Conservation (phyloP, 2,113 vertebrate species). For the Rhinolophus ferrumequinum region DNA sequence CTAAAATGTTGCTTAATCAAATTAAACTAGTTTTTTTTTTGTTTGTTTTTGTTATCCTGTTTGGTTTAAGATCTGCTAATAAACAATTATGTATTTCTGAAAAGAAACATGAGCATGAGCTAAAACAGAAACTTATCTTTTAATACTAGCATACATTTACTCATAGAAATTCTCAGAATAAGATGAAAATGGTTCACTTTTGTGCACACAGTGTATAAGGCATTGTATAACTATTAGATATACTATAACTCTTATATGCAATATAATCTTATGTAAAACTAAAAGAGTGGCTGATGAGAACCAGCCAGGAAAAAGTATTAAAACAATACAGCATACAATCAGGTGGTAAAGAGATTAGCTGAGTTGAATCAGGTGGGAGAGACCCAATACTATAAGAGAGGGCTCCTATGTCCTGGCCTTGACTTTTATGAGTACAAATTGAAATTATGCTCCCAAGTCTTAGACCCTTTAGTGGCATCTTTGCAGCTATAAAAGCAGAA, state of each 20-base stretch:
- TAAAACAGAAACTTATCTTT: conserved; percentile 23
- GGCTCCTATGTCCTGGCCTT: neutral
- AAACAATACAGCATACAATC: neutral
- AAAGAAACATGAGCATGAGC: conserved; percentile 31
- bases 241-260: neutral
- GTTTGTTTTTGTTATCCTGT: neutral
- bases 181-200: conserved; percentile 39
- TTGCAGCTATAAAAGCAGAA: neutral
- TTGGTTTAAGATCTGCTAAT: conserved; percentile 36
- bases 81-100: neutral
- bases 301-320: conserved; percentile 5
- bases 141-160: conserved; percentile 3
- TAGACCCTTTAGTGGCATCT: neutral
- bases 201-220: neutral
- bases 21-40: conserved; percentile 11
- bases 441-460: neutral
- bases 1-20: conserved; percentile 2
- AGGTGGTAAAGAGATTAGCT: neutral
- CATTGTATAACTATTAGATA: neutral
- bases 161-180: conserved; percentile 37
- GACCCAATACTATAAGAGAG: neutral
- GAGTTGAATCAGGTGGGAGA: neutral
- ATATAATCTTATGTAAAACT: neutral
- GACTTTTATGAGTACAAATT: neutral
- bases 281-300: neutral